Evolutionary conservation across 1,140 invertebrate species (phyloP), one percentile per base, ranked within the genome.

Genomic region (Drosophila micromelanica): DNA sequence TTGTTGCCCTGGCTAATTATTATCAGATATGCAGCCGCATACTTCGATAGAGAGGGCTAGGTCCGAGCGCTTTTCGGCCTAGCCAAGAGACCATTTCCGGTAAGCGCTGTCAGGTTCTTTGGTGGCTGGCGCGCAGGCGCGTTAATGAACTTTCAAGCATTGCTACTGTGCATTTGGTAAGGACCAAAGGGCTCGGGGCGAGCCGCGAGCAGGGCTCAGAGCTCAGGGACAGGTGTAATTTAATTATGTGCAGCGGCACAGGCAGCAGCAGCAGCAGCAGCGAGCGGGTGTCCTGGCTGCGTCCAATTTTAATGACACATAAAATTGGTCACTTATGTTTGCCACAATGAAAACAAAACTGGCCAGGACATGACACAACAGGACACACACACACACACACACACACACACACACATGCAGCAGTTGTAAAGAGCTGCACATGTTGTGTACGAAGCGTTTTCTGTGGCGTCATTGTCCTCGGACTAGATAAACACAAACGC

Each of bases 221-320:
- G 62, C 11, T 57, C 64, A 72, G 74, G 76, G 79, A 90, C 84
- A 87, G 84, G 84, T 87, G 84, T 87, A 87, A 87, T 87, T 87
- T 87, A 87, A 87, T 87, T 89, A 87, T 84, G 85, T 67, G 68
- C 77, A 81, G 43, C 55, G 42, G 43, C 48, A 13, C 54, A 51
- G 42, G 61, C 40, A 43, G 42, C 51, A 54, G 20, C 48, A 13
- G 59, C 51, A 37, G 61, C 40, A 43, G 42, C 51, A 54, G 20
- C 27, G 43, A 72, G 59, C 35, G 46, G 59, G 40, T 51, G 80
- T 84, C 61, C 71, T 69, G 79, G 65, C 54, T 35, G 84, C 84
- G 84, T 89, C 80, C 84, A 84, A 84, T 87, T 87, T 87, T 87
- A 87, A 87, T 87, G 84, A 87, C 85, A 87, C 84, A 87, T 87